Percentiles rank a stretch among this genome's conserved stretches.
Conservation (phyloP, 2,888 invertebrate genomes). For the Lithodes maja region DNA sequence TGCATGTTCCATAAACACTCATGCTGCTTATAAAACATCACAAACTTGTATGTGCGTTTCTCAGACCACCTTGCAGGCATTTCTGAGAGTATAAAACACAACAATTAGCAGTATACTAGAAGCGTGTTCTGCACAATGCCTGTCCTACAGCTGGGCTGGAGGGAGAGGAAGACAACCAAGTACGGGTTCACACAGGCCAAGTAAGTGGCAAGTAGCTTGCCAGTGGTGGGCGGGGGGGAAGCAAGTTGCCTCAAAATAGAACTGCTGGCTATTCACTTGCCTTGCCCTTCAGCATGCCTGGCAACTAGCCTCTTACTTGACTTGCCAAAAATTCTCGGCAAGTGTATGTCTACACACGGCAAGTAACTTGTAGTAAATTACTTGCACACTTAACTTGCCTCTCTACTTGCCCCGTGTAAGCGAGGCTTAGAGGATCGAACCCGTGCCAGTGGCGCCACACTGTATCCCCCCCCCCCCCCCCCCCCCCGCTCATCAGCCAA, state of each 20-base stretch:
- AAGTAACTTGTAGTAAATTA: slow-evolving; percentile 12
- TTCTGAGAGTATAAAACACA: not conserved
- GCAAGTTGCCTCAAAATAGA: slow-evolving; percentile 27
- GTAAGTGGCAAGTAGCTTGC: slow-evolving; percentile 27
- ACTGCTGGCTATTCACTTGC: slow-evolving; percentile 3
- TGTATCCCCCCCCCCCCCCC: too few species aligned
- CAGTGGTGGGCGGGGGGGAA: slow-evolving; percentile 19
- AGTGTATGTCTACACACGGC: slow-evolving; percentile 32
- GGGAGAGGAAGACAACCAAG: slow-evolving; percentile 26
- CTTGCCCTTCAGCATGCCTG: slow-evolving; percentile 35
- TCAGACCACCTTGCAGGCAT: slow-evolving; percentile 31
- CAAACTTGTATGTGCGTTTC: not conserved
- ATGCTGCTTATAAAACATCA: slow-evolving; percentile 25
- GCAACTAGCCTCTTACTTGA: slow-evolving; percentile 38
- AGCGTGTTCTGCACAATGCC: slow-evolving; percentile 7
- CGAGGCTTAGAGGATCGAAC: slow-evolving; percentile 2
- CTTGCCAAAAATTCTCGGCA: slow-evolving; percentile 27
- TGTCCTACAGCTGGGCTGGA: slow-evolving; percentile 1
- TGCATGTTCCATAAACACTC: slow-evolving; percentile 26
- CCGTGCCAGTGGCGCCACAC: too few species aligned
- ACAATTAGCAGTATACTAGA: slow-evolving; percentile 9
- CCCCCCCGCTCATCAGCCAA: too few species aligned
- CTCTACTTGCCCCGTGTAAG: slow-evolving; percentile 26
- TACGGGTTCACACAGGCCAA: slow-evolving; percentile 24
- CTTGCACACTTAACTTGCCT: slow-evolving; percentile 7